A percentile compares a stretch with the other conserved stretches of the same genome.
phyloP scores from a whole-genome alignment of 2,113 vertebrate species.

The Cygnus atratus region DNA sequence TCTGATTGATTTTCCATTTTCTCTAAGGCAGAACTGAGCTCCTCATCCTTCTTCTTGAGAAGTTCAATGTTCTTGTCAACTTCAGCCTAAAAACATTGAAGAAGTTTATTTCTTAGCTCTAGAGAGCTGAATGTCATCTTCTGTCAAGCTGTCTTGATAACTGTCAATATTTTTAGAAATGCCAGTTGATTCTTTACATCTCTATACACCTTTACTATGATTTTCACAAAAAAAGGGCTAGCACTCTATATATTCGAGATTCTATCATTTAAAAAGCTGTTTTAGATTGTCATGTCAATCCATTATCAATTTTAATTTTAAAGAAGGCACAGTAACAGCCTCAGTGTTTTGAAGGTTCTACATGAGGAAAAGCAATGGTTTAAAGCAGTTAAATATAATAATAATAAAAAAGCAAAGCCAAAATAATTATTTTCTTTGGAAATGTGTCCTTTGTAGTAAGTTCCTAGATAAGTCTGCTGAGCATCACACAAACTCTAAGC shows the following conservation, averaged over 20 bases:
- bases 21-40: constrained; percentile 94
- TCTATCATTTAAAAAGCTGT: background rate
- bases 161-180: background rate
- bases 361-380: background rate
- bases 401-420: background rate
- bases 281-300: background rate
- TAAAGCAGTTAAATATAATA: background rate
- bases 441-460: background rate
- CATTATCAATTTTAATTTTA: background rate
- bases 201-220: background rate
- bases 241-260: background rate
- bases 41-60: constrained; percentile 96
- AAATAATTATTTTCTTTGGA: background rate
- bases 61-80: constrained; percentile 97
- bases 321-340: background rate
- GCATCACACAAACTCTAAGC: background rate
- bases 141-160: background rate
- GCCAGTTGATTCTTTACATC: background rate
- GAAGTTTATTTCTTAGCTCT: background rate
- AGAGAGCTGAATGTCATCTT: background rate
- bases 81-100: constrained; percentile 82
- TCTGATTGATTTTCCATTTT: constrained; percentile 99
- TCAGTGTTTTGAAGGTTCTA: background rate
- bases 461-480: background rate
- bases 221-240: background rate